phyloP scores from a whole-genome alignment of 2,888 invertebrate genomes.

The Cataglyphis altisquamis region DNA sequence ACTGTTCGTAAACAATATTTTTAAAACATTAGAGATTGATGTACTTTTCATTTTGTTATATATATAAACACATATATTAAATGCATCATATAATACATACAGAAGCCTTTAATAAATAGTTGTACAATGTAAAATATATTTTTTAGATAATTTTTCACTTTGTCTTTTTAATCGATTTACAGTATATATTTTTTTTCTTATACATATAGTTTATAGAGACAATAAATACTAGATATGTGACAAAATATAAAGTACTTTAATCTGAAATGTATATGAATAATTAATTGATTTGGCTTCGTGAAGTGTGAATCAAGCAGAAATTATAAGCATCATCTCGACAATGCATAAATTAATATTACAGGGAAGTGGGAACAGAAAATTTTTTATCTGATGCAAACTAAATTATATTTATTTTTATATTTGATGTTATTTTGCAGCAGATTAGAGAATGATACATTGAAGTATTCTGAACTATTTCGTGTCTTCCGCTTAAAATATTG shows the following conservation, averaged over 20 bases:
- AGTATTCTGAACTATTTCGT: conserved; percentile 27
- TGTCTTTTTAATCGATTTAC: conserved; percentile 6
- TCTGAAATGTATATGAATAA: conserved; percentile 55
- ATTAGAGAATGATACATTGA: conserved; percentile 34
- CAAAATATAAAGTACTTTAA: conserved; percentile 71
- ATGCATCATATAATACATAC: background rate
- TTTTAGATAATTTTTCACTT: conserved; percentile 20
- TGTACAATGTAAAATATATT: background rate
- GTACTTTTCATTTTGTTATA: conserved; percentile 70
- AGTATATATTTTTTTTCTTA: background rate
- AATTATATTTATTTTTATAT: conserved; percentile 70
- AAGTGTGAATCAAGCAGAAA: conserved; percentile 57
- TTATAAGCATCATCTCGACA: conserved; percentile 60
- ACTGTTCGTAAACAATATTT: conserved; percentile 54
- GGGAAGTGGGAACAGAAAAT: conserved; percentile 66
- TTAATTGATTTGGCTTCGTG: conserved; percentile 53
- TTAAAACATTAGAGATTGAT: conserved; percentile 57
- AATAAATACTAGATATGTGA: conserved; percentile 28
- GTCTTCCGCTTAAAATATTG: conserved; percentile 63
- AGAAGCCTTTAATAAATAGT: conserved; percentile 1
- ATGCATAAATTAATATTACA: conserved; percentile 64
- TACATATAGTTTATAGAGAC: conserved; percentile 28
- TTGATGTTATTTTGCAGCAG: conserved; percentile 50
- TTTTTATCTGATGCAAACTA: conserved; percentile 59
- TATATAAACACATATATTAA: background rate